These are phyloP conservation scores for Chrysaora quinquecirrha DNA, from an alignment of 30 jellyfish, hydroid and myxozoan genomes.

Conservation along the genomic window DNA sequence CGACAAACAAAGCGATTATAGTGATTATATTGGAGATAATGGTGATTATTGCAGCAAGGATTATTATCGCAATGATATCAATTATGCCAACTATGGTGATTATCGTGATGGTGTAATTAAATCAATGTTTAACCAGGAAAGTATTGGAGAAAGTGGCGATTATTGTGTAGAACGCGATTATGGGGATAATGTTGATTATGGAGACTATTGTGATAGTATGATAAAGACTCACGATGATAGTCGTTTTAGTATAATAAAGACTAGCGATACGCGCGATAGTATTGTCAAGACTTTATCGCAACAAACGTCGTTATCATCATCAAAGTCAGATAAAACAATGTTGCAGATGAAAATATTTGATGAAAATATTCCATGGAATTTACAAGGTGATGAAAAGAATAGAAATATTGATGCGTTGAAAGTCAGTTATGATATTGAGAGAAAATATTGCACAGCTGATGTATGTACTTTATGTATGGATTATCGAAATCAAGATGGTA, in stretches of 20 bases:
- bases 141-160: no score
- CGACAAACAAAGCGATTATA: no score
- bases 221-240: neutral
- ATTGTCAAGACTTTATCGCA: neutral
- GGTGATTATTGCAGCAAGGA: no score
- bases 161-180: neutral
- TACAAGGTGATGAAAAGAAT: neutral
- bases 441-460: neutral
- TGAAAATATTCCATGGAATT: neutral
- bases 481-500: neutral
- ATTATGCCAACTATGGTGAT: no score
- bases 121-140: neutral
- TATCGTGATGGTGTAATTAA: no score
- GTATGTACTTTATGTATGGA: neutral
- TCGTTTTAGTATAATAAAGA: neutral
- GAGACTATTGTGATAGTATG: neutral
- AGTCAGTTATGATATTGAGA: no score
- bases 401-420: neutral
- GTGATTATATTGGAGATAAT: no score
- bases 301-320: neutral
- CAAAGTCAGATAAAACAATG: neutral
- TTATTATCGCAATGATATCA: no score
- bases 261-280: neutral
- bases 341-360: neutral
- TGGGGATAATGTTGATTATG: neutral